A percentile compares a stretch with the other conserved stretches of the same genome.
These are phyloP conservation scores for Meghimatium bilineatum DNA, from an alignment of 2,888 invertebrate species.

Conservation along the genomic window DNA sequence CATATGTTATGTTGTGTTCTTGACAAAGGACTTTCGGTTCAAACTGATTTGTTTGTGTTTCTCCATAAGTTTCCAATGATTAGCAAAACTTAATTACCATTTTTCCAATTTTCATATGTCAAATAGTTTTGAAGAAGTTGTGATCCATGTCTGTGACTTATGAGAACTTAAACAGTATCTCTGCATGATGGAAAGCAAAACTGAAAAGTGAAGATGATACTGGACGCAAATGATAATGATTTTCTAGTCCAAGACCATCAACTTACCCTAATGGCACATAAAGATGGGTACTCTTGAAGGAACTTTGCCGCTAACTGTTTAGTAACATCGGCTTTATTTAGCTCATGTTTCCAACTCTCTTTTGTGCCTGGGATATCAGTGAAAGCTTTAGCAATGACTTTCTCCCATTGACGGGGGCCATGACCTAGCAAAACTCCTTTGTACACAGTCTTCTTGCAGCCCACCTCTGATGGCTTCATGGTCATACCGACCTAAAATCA, in stretches of 20 bases:
- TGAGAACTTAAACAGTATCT: background rate
- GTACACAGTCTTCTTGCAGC: slow-evolving; percentile 41
- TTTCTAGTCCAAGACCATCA: background rate
- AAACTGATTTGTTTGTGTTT: too few species aligned
- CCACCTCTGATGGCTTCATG: slow-evolving; percentile 7
- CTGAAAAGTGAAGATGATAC: background rate
- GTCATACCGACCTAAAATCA: slow-evolving; percentile 9
- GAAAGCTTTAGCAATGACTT: slow-evolving; percentile 40
- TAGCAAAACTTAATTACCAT: too few species aligned
- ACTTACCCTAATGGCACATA: slow-evolving; percentile 10
- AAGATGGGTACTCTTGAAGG: background rate
- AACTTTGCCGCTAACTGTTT: slow-evolving; percentile 23
- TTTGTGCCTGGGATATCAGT: slow-evolving; percentile 34
- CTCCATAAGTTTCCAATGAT: too few species aligned
- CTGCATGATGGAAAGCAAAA: background rate
- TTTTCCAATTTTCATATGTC: too few species aligned
- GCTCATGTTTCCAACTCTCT: slow-evolving; percentile 38
- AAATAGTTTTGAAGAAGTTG: too few species aligned
- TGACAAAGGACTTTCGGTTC: too few species aligned
- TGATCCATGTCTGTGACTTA: too few species aligned
- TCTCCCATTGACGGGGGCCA: slow-evolving; percentile 41
- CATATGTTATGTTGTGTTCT: too few species aligned
- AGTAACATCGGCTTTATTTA: slow-evolving; percentile 35
- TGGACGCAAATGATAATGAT: too few species aligned
- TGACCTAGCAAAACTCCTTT: slow-evolving; percentile 40